Conservation (phyloP, 2,888 invertebrate genomes). For the Pecten maximus region DNA sequence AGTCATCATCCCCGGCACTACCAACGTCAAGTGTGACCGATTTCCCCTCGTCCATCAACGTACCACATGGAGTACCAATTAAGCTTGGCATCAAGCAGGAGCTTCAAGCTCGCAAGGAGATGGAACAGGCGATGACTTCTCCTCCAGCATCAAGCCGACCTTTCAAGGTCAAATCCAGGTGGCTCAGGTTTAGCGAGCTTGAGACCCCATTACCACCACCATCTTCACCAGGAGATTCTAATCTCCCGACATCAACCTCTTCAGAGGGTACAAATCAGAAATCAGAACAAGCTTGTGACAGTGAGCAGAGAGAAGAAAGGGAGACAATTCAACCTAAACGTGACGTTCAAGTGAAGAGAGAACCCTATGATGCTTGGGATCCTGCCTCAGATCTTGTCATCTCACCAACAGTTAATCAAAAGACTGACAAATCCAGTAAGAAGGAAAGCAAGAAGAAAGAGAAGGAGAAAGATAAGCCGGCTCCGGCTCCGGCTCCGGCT, state of each 20-base stretch:
- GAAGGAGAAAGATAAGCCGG: constrained; percentile 43
- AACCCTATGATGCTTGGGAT: constrained; percentile 54
- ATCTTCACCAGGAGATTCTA: constrained; percentile 53
- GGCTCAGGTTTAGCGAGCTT: constrained; percentile 75
- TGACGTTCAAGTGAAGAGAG: neutral
- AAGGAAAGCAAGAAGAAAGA: constrained; percentile 44
- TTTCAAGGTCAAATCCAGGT: constrained; percentile 76
- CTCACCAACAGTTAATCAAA: constrained; percentile 33
- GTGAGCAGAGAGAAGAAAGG: neutral
- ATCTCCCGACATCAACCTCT: constrained; percentile 42
- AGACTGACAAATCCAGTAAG: constrained; percentile 22
- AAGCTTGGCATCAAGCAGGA: constrained; percentile 54
- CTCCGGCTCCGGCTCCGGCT: constrained; percentile 46
- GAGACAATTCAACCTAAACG: constrained; percentile 36
- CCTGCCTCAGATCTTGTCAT: constrained; percentile 51
- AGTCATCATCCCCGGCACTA: constrained; percentile 21
- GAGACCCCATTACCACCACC: constrained; percentile 60
- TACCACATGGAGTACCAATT: constrained; percentile 45
- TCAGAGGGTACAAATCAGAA: constrained; percentile 38
- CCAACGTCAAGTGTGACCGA: constrained; percentile 22
- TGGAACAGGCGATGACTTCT: constrained; percentile 42
- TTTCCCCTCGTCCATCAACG: constrained; percentile 39
- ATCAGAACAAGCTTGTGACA: constrained; percentile 24
- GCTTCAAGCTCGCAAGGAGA: constrained; percentile 47
- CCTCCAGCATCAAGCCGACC: constrained; percentile 54